phyloP scores from a whole-genome alignment of 2,888 invertebrate genomes.

The Trissolcus japonicus region DNA sequence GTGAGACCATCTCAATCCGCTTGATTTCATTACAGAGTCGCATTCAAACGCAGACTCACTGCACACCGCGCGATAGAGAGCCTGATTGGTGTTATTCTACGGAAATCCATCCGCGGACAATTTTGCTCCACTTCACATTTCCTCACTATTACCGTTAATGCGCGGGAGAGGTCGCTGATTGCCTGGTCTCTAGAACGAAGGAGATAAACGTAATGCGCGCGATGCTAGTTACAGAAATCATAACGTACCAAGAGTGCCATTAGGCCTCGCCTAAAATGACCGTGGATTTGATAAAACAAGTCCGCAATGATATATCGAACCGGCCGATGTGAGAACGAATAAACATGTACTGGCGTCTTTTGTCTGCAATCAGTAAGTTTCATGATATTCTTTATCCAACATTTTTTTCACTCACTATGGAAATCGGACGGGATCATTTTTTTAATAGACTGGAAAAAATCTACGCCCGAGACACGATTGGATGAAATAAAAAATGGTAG shows the following conservation, averaged over 20 bases:
- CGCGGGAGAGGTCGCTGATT: constrained; percentile 64
- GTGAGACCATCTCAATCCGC: constrained; percentile 5
- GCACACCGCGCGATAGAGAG: constrained; percentile 4
- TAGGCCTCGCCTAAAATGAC: constrained; percentile 33
- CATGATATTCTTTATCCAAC: too few relatives aligned
- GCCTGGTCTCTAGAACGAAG: constrained; percentile 53
- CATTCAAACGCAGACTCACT: constrained; percentile 7
- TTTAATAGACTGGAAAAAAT: background rate
- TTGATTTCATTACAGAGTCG: constrained; percentile 26
- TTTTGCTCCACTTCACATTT: constrained; percentile 57
- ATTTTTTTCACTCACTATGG: too few relatives aligned
- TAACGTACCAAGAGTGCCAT: constrained; percentile 61
- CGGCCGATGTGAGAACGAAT: constrained; percentile 12
- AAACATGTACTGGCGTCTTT: background rate
- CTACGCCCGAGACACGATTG: too few relatives aligned
- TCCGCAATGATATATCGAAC: constrained; percentile 33
- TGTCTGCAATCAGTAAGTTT: too few relatives aligned
- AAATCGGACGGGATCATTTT: too few relatives aligned
- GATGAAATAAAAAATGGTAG: too few relatives aligned
- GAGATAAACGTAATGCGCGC: constrained; percentile 58
- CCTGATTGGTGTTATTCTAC: constrained; percentile 20
- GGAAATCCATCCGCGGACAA: constrained; percentile 31
- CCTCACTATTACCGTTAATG: constrained; percentile 70
- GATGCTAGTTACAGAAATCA: constrained; percentile 69
- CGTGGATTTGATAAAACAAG: constrained; percentile 41